phyloP scores from a whole-genome alignment of 2,888 invertebrate species.

The Formica aserva region DNA sequence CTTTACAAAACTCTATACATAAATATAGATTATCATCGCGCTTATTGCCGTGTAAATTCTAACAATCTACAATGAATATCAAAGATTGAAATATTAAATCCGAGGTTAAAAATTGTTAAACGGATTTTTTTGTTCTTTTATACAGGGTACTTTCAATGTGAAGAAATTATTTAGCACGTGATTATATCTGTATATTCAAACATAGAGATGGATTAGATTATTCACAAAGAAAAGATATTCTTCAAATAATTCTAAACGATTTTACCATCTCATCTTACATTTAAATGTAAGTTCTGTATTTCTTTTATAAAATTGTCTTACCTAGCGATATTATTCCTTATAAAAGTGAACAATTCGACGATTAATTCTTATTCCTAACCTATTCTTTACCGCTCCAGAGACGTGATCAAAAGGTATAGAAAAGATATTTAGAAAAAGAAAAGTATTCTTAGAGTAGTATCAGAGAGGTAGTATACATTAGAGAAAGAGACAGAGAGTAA shows the following conservation, averaged over 20 bases:
- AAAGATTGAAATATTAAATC: background rate
- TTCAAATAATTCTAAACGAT: background rate
- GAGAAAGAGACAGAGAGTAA: background rate
- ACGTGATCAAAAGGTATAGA: background rate
- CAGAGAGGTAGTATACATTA: too few relatives aligned
- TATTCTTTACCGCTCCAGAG: background rate
- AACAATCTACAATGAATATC: background rate
- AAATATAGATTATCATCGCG: background rate
- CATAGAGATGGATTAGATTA: background rate
- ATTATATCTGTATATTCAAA: background rate
- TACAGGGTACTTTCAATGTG: background rate
- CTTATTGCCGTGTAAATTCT: background rate
- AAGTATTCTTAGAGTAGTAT: background rate
- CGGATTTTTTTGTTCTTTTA: background rate
- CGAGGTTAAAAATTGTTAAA: background rate
- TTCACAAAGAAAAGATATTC: background rate
- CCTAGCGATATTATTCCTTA: background rate
- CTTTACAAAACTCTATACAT: background rate
- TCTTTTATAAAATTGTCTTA: background rate
- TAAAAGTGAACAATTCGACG: background rate
- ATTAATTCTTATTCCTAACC: background rate
- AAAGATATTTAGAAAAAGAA: background rate
- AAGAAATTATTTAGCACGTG: background rate
- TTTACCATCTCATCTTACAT: background rate
- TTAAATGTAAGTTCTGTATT: background rate